Evolutionary conservation across 2,113 vertebrate genomes (phyloP).

Genomic region (Gymnorhina tibicen): DNA sequence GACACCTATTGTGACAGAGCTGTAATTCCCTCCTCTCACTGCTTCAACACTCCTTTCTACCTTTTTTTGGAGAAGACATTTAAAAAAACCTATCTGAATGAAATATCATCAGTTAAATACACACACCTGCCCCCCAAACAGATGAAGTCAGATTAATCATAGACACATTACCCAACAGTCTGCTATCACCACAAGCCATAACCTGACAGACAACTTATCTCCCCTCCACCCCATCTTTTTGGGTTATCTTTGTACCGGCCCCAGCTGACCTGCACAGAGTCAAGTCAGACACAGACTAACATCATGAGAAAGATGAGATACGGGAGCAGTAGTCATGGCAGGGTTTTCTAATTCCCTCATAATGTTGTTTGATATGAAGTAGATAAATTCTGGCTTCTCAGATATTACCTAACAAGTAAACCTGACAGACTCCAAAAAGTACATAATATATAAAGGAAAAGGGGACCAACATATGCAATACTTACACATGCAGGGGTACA

Average conservation of each 20-base stretch:
- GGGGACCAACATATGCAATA: not conserved
- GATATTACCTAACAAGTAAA: not conserved
- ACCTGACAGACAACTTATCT: not conserved
- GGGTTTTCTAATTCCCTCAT: not conserved
- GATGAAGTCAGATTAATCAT: not conserved
- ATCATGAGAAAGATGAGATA: not conserved
- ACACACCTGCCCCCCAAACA: not conserved
- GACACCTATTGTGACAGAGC: not conserved
- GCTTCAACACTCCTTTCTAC: not conserved
- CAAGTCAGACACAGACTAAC: not conserved
- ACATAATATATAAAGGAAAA: accelerated
- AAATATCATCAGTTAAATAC: not conserved
- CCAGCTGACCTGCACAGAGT: not conserved
- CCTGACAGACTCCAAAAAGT: not conserved
- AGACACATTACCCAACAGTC: not conserved
- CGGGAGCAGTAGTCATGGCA: accelerated
- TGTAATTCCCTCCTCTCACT: not conserved
- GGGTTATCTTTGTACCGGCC: not conserved
- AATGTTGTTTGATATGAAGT: not conserved
- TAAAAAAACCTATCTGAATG: not conserved
- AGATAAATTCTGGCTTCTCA: not conserved
- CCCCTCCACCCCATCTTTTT: not conserved
- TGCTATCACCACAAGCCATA: not conserved
- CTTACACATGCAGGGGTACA: not conserved
- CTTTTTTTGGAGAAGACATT: not conserved